Evolutionary conservation across 2,888 invertebrate genomes (phyloP).

Genomic region (Onchidella celtica): DNA sequence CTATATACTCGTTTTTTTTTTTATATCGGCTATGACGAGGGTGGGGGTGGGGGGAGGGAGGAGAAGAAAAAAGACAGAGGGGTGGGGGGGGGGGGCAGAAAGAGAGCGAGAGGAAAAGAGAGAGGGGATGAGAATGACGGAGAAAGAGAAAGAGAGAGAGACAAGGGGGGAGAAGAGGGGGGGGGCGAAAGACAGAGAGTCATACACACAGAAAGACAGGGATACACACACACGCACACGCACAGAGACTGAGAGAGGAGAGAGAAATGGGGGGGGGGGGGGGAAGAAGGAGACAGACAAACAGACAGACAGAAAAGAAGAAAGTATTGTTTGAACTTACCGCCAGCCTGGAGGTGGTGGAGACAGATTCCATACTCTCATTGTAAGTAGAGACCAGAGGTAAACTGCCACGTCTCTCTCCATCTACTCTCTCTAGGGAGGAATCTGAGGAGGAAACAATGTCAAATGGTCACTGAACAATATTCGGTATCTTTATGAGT

Average conservation of each 20-base stretch:
- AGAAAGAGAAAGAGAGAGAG: background rate
- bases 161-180: constrained; percentile 20
- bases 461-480: too few species aligned
- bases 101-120: constrained; percentile 24
- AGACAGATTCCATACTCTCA: constrained; percentile 83
- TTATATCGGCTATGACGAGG: background rate
- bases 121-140: background rate
- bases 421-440: constrained; percentile 37
- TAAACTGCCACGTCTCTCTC: constrained; percentile 82
- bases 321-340: constrained; percentile 17
- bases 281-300: background rate
- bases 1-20: too few species aligned
- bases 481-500: too few species aligned
- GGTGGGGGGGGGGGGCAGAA: background rate
- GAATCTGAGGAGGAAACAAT: constrained; percentile 26
- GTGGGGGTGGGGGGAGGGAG: constrained; percentile 1
- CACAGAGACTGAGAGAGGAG: constrained; percentile 20
- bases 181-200: constrained; percentile 1
- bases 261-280: too few species aligned
- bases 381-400: constrained; percentile 86
- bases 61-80: background rate
- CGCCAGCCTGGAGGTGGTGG: constrained; percentile 84
- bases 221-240: constrained; percentile 15
- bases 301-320: constrained; percentile 11
- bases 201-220: background rate